Evolutionary conservation across 2,113 vertebrate genomes (phyloP).

Genomic region (Tympanuchus pallidicinctus): DNA sequence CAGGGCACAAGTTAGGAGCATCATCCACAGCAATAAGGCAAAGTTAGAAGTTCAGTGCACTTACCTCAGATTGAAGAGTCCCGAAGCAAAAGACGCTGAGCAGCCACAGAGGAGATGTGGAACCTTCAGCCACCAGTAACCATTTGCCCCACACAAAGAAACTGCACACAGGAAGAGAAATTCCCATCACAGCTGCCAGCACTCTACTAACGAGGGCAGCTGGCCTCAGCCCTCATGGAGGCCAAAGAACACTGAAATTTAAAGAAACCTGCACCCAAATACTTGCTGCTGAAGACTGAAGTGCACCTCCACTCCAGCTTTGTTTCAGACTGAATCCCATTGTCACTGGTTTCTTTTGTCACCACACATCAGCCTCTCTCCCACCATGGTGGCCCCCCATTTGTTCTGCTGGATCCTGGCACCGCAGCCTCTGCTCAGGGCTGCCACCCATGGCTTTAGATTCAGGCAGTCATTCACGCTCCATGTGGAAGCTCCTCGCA

Average conservation of each 20-base stretch:
- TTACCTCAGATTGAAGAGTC: background rate
- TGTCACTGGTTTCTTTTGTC: background rate
- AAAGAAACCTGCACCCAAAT: background rate
- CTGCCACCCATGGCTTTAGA: accelerated
- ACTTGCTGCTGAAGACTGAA: background rate
- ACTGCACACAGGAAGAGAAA: accelerated
- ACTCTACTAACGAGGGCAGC: background rate
- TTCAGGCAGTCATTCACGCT: accelerated
- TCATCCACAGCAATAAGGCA: background rate
- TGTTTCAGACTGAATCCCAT: background rate
- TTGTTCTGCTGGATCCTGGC: background rate
- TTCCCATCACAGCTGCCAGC: background rate
- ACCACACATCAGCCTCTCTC: background rate
- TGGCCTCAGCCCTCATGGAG: background rate
- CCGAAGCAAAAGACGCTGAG: background rate
- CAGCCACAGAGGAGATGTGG: accelerated
- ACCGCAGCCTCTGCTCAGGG: accelerated
- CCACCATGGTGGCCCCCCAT: accelerated
- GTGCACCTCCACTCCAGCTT: background rate
- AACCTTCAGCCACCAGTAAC: accelerated
- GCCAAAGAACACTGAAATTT: accelerated
- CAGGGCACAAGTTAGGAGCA: background rate
- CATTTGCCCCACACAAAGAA: background rate
- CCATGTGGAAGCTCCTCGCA: accelerated
- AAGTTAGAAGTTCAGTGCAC: background rate